These are phyloP conservation scores for Schizothorax lantsangensis DNA, from an alignment of 2,797 vertebrate species.

Conservation along the genomic window DNA sequence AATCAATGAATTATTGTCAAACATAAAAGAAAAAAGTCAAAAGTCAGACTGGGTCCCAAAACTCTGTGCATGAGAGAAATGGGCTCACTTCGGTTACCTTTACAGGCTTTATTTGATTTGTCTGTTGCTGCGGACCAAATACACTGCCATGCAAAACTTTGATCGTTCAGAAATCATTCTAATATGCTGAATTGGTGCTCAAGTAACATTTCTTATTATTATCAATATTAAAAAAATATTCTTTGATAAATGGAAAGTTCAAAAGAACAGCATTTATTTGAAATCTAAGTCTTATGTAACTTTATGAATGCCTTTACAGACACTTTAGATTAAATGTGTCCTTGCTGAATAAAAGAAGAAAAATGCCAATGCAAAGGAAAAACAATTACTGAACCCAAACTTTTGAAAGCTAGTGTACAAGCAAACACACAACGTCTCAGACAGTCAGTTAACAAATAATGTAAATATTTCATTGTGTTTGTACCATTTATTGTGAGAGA, in stretches of 20 bases:
- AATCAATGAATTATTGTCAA: background rate
- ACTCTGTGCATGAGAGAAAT: background rate
- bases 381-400: background rate
- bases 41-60: background rate
- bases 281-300: background rate
- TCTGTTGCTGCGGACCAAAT: background rate
- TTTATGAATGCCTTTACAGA: background rate
- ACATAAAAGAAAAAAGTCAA: background rate
- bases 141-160: background rate
- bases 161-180: background rate
- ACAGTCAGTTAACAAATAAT: background rate
- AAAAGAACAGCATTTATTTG: background rate
- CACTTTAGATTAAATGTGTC: background rate
- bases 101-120: background rate
- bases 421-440: background rate
- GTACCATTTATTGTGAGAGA: background rate
- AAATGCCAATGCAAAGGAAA: background rate
- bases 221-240: background rate
- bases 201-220: background rate
- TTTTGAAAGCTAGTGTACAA: background rate
- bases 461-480: background rate
- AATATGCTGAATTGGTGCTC: background rate
- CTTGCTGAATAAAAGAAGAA: background rate
- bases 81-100: background rate
- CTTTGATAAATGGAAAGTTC: background rate